Evolutionary conservation across 2,113 vertebrate species (phyloP), one percentile per base, ranked within the genome.

Genomic region (Zosterops pallidus): DNA sequence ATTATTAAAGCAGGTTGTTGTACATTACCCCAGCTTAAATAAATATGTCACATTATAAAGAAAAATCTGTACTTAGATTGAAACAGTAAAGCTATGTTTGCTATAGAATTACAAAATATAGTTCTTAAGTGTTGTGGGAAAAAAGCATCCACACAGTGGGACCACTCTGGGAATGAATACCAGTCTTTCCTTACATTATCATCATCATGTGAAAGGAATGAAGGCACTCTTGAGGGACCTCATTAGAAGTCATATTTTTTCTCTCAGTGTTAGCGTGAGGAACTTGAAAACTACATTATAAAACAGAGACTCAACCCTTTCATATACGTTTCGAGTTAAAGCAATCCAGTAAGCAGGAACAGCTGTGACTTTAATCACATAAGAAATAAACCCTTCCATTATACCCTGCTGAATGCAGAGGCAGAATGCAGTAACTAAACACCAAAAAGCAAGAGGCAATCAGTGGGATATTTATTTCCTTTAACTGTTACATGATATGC

Each of bases 321-420:
- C 63, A 86, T 59, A 76, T 13, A 72, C 52, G 89, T 89, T 69
- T 59, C 25, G 68, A 39, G 92, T 92, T 91, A 95, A 95, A 86
- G 86, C 78, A 92, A 93, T 94, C 57, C 81, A 94, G 22, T 96
- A 96, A 96, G 87, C n/a, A 19, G 37, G 63, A 97, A 96, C 96
- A 97, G 92, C 94, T 97, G 96, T 94, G 94, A 92, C 90, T 97
- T 96, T 97, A 95, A 97, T 96, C 95, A 95, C 88, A 75, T 82
- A 90, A 96, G 96, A 95, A 97, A 97, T 96, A 94, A 97, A 96
- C 81, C 26, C 90, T 96, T 94, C 84, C 76, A 97, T 97, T 96
- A 96, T 92, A 70, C 60, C 52, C 79, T 91, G 80, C 91, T 95
- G 91, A 96, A 96, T 95, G 68, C 21, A 90, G 91, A 96, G 60